Evolutionary conservation across 2,797 vertebrate genomes (phyloP).

Genomic region (Chloroceryle inda): DNA sequence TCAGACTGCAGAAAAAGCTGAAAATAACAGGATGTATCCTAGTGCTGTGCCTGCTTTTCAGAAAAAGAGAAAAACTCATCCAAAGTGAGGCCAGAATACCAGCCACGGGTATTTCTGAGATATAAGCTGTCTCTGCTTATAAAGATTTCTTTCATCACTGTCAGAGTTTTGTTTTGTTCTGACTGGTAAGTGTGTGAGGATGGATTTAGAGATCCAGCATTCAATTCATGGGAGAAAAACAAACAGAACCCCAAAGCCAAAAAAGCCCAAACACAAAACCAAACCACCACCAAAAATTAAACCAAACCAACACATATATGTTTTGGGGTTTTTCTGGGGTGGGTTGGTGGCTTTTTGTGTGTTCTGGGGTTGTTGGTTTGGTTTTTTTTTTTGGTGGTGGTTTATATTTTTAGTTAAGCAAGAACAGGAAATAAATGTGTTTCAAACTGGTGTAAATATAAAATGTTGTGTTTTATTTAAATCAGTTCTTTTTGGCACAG

Average conservation of each 20-base stretch:
- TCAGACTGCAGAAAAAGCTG: background rate
- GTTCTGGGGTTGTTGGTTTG: background rate
- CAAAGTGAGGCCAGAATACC: background rate
- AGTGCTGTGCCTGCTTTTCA: background rate
- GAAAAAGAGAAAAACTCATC: background rate
- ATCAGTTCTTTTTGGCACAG: background rate
- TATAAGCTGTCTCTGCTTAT: background rate
- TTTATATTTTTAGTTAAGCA: background rate
- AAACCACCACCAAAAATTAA: background rate
- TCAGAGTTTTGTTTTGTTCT: background rate
- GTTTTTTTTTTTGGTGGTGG: background rate
- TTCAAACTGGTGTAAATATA: background rate
- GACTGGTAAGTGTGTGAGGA: background rate
- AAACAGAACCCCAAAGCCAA: background rate
- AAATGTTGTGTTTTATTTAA: background rate
- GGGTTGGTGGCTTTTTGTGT: background rate
- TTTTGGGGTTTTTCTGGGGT: background rate
- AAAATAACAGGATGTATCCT: background rate
- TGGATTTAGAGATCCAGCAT: background rate
- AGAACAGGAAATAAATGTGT: background rate
- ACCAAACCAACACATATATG: background rate
- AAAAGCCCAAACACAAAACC: background rate
- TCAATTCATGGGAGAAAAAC: background rate
- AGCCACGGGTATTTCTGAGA: background rate
- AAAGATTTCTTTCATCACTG: rapidly evolving